Evolutionary conservation across 2,888 invertebrate species (phyloP).

Genomic region (Anticlea derivata): DNA sequence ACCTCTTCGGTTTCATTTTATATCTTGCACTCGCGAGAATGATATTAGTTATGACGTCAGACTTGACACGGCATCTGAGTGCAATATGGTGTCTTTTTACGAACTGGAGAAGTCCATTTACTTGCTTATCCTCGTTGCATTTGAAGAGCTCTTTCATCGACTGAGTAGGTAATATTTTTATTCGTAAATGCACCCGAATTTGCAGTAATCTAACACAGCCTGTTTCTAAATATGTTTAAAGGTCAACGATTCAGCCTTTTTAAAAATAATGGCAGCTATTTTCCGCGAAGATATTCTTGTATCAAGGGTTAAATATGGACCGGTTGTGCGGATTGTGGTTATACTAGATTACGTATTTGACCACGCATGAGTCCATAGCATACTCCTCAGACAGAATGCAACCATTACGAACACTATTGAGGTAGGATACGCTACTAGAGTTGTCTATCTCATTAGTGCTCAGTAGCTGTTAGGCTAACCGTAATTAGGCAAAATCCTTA

Average conservation of each 20-base stretch:
- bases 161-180: not conserved
- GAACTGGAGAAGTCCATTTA: constrained; percentile 23
- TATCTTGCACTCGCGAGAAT: constrained; percentile 9
- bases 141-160: constrained; percentile 1
- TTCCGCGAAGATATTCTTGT: constrained; percentile 33
- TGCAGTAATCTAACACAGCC: not conserved
- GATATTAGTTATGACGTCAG: constrained; percentile 26
- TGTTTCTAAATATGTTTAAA: too few species aligned
- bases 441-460: too few species aligned
- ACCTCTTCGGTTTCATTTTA: not conserved
- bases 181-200: not conserved
- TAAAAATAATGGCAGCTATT: constrained; percentile 18
- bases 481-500: too few species aligned
- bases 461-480: too few species aligned
- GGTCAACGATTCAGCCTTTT: not conserved
- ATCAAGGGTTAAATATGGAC: constrained; percentile 42
- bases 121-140: constrained; percentile 14
- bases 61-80: constrained; percentile 31
- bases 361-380: constrained; percentile 26
- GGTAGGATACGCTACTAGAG: too few species aligned
- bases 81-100: constrained; percentile 34
- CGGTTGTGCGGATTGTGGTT: constrained; percentile 65
- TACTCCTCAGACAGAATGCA: not conserved
- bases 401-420: not conserved
- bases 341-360: constrained; percentile 43